Evolutionary conservation across 1,140 invertebrate genomes (phyloP), one percentile per base, ranked within the genome.

Genomic region (Mylabris phalerata): DNA sequence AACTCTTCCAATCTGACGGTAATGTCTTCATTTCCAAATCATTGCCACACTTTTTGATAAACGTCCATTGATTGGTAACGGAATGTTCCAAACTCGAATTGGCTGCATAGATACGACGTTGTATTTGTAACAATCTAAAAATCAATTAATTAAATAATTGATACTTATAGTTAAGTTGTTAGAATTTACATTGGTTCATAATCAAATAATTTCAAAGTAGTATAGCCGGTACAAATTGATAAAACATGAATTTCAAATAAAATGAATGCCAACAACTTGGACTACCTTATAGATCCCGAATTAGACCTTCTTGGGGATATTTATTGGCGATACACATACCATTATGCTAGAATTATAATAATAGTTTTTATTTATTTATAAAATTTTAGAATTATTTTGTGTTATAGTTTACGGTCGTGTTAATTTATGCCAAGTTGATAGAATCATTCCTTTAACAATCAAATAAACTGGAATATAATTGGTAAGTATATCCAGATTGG

Each of bases 161-260:
- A 9, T 11, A 47, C 44, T 9, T 9, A 19, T 19, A 0, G 19
- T 19, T 54, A 27, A 10, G 13, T 39, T 26, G 26, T 65, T 2
- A 19, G 6, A 55, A 81, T 84, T 83, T 80, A 92, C 90, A 89
- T 84, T 7, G 87, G 84, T 69, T 86, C 85, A 43, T 78, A 78
- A 10, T 88, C 87, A 2, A 71, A 63, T 1, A 89, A 24, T 56
- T 77, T 78, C 1, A 86, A 70, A 9, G 84, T 41, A 0, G 74
- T 65, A 68, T 65, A 2, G 87, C 86, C 0, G 89, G 89, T 1
- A 90, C 71, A 62, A 85, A 49, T 63, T 91, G 88, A 2, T 84
- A 69, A 0, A 89, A 57, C 9, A 88, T 63, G 3, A 84, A 79
- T 62, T 79, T 70, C 0, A 82, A 48, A 50, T 80, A 84, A 71